Conservation (phyloP, 2,113 vertebrate species). For the Varanus salvator region DNA sequence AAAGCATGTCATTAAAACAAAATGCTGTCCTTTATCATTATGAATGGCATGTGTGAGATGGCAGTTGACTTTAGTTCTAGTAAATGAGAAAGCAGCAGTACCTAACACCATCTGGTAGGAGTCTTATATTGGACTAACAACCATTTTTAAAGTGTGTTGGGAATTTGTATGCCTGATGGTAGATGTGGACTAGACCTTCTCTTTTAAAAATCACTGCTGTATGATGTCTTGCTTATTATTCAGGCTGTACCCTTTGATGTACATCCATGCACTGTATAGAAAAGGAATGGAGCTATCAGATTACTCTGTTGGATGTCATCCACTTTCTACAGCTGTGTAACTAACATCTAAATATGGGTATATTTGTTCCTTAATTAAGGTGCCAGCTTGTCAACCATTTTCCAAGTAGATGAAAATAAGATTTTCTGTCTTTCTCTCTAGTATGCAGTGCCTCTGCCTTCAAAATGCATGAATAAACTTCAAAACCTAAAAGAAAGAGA, state of each 20-base stretch:
- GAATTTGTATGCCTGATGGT: not conserved
- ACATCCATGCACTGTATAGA: not conserved
- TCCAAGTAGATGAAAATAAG: not conserved
- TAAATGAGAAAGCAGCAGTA: not conserved
- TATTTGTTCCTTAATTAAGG: conserved; percentile 29
- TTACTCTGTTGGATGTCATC: conserved; percentile 3
- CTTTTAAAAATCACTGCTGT: not conserved
- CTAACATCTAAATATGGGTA: conserved; percentile 23
- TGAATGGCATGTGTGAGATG: not conserved
- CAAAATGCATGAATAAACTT: not conserved
- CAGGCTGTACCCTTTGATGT: not conserved
- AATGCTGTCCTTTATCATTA: not conserved
- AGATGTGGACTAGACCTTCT: not conserved
- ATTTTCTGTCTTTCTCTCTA: not conserved
- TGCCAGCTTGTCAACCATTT: conserved; percentile 20
- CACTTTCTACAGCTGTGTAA: conserved; percentile 27
- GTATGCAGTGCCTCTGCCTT: not conserved
- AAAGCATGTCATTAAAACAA: not conserved
- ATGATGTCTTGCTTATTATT: not conserved
- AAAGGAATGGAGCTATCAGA: not conserved
- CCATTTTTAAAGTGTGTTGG: not conserved
- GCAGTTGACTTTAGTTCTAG: not conserved
- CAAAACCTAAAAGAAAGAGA: not conserved
- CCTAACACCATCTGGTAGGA: not conserved
- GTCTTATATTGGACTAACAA: not conserved